Percentiles rank a stretch among this genome's conserved stretches.
Evolutionary conservation across 2,888 invertebrate genomes (phyloP).

Genomic region (Dynastes hyllus): DNA sequence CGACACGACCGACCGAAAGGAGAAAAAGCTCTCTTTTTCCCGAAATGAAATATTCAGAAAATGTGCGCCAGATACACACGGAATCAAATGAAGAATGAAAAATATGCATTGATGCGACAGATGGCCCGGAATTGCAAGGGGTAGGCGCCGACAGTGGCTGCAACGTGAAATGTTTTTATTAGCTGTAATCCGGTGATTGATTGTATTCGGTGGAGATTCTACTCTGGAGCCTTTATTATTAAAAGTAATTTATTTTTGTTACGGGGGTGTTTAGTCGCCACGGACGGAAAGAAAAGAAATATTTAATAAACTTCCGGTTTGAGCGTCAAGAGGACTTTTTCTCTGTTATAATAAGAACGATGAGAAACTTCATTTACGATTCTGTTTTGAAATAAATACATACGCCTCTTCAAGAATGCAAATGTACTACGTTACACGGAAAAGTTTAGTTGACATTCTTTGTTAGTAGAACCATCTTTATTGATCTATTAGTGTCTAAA

Average conservation of each 20-base stretch:
- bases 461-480: no score
- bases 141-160: constrained; percentile 66
- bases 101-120: constrained; percentile 69
- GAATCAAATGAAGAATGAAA: constrained; percentile 69
- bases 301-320: constrained; percentile 34
- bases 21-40: constrained; percentile 44
- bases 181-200: constrained; percentile 72
- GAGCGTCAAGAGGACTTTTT: background rate
- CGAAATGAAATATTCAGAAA: constrained; percentile 52
- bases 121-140: constrained; percentile 68
- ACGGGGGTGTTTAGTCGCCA: constrained; percentile 38
- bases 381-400: no score
- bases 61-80: constrained; percentile 51
- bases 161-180: constrained; percentile 72
- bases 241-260: constrained; percentile 57
- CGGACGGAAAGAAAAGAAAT: constrained; percentile 42
- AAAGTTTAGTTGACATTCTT: no score
- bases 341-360: no score
- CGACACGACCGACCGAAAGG: constrained; percentile 11
- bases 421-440: no score
- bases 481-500: no score
- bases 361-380: no score
- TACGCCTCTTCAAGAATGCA: no score
- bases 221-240: constrained; percentile 57
- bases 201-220: constrained; percentile 66